Percentiles rank a stretch among this genome's conserved stretches.
phyloP scores from a whole-genome alignment of 2,113 vertebrate species.

The Anguilla rostrata region DNA sequence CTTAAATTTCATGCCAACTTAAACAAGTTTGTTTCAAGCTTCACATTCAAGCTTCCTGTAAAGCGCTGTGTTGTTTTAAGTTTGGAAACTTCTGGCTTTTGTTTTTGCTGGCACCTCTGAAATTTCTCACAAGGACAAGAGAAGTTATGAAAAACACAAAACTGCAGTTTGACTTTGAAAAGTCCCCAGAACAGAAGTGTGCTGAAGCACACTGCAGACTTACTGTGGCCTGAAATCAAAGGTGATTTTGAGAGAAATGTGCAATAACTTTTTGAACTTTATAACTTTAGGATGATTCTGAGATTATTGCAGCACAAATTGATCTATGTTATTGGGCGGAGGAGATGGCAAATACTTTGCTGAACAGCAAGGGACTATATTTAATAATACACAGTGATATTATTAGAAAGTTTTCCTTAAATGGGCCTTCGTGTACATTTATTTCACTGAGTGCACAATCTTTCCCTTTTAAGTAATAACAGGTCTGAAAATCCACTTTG shows the following conservation, averaged over 20 bases:
- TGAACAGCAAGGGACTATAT: not conserved
- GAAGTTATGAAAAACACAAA: conserved; percentile 57
- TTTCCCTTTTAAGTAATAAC: not conserved
- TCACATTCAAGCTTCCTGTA: conserved; percentile 35
- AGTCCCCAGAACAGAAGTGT: conserved; percentile 35
- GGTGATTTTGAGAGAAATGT: conserved; percentile 52
- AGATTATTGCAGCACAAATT: not conserved
- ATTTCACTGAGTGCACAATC: not conserved
- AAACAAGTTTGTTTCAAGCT: conserved; percentile 17
- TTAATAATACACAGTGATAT: not conserved
- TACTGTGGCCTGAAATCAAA: conserved; percentile 62
- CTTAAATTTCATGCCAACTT: conserved; percentile 25
- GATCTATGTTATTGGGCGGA: too few relatives aligned
- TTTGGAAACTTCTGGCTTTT: conserved; percentile 52
- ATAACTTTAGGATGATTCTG: conserved; percentile 41
- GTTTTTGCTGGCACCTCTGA: conserved; percentile 51
- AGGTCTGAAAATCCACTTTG: not conserved
- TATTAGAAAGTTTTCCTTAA: not conserved
- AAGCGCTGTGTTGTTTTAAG: conserved; percentile 34
- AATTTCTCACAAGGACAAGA: conserved; percentile 61
- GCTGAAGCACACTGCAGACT: conserved; percentile 43
- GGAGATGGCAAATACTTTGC: too few relatives aligned
- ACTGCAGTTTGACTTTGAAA: conserved; percentile 61
- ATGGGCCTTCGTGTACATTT: not conserved
- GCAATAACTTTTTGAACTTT: conserved; percentile 55